phyloP scores from a whole-genome alignment of 2,113 vertebrate genomes.

The Xenopus borealis region DNA sequence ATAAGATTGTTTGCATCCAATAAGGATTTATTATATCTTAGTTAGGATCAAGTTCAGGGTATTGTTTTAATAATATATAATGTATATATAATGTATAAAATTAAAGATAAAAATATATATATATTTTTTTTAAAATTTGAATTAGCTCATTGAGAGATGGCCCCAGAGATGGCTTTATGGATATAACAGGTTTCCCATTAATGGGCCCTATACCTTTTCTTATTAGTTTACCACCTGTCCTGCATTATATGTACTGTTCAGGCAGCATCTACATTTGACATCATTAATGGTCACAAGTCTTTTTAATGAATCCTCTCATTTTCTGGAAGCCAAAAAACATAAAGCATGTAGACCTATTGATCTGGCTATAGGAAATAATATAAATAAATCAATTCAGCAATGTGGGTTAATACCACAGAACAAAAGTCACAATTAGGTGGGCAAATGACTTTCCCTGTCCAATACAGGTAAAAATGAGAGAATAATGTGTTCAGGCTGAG shows the following conservation, averaged over 20 bases:
- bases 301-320: conserved; percentile 65
- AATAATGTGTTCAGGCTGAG: conserved; percentile 72
- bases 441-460: conserved; percentile 67
- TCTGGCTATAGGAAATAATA: conserved; percentile 48
- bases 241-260: conserved; percentile 20
- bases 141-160: too few relatives aligned
- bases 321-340: conserved; percentile 45
- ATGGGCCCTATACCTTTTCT: too few relatives aligned
- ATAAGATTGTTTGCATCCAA: too few relatives aligned
- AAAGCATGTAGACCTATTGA: conserved; percentile 63
- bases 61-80: too few relatives aligned
- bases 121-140: too few relatives aligned
- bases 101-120: too few relatives aligned
- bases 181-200: too few relatives aligned
- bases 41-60: too few relatives aligned
- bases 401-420: conserved; percentile 65
- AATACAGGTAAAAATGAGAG: conserved; percentile 66
- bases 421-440: conserved; percentile 67
- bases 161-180: too few relatives aligned
- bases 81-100: too few relatives aligned
- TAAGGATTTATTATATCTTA: too few relatives aligned
- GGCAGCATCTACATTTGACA: neutral
- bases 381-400: conserved; percentile 59
- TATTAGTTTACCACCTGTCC: conserved; percentile 18
- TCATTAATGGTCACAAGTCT: conserved; percentile 57